Conservation (phyloP, 2,888 invertebrate species). For the Microchrysa polita region DNA sequence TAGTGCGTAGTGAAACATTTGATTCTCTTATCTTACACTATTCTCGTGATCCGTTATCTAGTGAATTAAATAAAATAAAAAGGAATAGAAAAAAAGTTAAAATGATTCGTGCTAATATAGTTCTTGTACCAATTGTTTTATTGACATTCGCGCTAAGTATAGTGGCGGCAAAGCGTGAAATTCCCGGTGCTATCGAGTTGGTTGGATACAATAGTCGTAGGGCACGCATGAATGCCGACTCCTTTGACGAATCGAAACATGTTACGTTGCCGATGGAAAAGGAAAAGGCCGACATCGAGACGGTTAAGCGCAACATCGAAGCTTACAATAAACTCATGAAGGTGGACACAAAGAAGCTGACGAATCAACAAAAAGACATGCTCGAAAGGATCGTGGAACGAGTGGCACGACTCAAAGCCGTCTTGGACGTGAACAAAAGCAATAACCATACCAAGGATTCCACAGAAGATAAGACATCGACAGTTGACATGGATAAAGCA, state of each 20-base stretch:
- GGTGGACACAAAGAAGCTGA: slow-evolving; percentile 61
- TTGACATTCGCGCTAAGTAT: neutral
- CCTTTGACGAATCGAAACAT: slow-evolving; percentile 11
- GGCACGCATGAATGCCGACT: slow-evolving; percentile 55
- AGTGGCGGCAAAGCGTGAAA: slow-evolving; percentile 53
- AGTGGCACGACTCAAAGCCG: slow-evolving; percentile 62
- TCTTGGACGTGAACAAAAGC: slow-evolving; percentile 57
- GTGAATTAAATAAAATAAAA: neutral
- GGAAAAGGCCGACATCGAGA: slow-evolving; percentile 62
- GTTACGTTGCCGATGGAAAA: slow-evolving; percentile 57
- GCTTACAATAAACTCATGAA: slow-evolving; percentile 62
- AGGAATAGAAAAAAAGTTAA: slow-evolving; percentile 35
- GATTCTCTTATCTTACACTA: neutral
- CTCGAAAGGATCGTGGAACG: slow-evolving; percentile 63
- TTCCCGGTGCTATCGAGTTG: slow-evolving; percentile 63
- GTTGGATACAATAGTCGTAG: slow-evolving; percentile 61
- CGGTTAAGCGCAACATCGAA: slow-evolving; percentile 61
- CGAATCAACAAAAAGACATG: slow-evolving; percentile 63
- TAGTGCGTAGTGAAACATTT: slow-evolving; percentile 35
- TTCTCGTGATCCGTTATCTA: neutral
- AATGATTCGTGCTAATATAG: slow-evolving; percentile 41
- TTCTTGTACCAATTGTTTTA: slow-evolving; percentile 18
- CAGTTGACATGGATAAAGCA: slow-evolving; percentile 53
- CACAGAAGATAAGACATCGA: slow-evolving; percentile 53
- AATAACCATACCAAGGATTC: slow-evolving; percentile 47